Conservation (phyloP, 2,113 vertebrate genomes). For the Typhlomys cinereus region DNA sequence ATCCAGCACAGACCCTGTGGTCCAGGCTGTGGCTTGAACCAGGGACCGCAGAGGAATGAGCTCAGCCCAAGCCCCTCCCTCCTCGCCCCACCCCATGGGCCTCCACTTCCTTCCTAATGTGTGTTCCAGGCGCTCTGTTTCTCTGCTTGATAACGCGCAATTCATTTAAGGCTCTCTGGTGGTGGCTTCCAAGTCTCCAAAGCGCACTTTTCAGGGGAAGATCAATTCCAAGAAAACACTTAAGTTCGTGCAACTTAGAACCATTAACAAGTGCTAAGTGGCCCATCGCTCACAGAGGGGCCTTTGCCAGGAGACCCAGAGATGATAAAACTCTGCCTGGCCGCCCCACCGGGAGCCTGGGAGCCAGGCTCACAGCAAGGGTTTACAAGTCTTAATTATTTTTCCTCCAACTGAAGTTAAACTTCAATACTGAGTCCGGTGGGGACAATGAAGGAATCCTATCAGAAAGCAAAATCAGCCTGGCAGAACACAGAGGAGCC, state of each 20-base stretch:
- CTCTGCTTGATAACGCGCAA: constrained; percentile 76
- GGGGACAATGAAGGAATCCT: background rate
- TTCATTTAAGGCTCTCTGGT: constrained; percentile 78
- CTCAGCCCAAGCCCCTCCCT: rapidly evolving
- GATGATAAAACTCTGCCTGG: constrained; percentile 62
- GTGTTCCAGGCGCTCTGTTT: constrained; percentile 65
- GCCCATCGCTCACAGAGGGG: constrained; percentile 55
- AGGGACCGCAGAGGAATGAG: background rate
- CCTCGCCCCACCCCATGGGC: background rate
- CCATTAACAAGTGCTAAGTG: constrained; percentile 77
- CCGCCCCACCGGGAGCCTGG: background rate
- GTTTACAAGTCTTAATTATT: constrained; percentile 69
- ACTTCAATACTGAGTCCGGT: constrained; percentile 31
- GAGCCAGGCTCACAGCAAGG: background rate
- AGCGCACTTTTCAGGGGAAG: constrained; percentile 75
- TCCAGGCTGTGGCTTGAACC: rapidly evolving
- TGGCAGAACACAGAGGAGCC: rapidly evolving
- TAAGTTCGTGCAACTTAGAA: constrained; percentile 74
- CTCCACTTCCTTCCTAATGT: background rate
- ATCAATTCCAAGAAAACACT: constrained; percentile 70
- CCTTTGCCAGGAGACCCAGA: constrained; percentile 55
- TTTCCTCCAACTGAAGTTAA: constrained; percentile 59
- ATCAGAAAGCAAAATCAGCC: background rate
- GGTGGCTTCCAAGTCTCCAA: constrained; percentile 78
- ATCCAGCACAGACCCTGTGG: background rate